phyloP scores from a whole-genome alignment of 2,113 vertebrate species.

The Heteronetta atricapilla region DNA sequence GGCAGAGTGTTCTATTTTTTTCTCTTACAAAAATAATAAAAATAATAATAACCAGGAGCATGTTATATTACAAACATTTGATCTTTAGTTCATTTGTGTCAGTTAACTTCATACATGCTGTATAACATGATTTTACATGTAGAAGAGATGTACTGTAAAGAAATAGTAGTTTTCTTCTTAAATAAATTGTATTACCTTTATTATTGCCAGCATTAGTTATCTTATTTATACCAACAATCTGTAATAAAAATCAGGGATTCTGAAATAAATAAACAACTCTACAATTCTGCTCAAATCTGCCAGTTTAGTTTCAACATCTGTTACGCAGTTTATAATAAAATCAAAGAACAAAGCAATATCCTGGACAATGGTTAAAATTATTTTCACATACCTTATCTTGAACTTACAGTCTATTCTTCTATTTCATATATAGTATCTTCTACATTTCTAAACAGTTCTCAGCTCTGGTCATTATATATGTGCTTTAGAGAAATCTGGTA shows the following conservation, averaged over 20 bases:
- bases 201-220: not conserved
- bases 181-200: not conserved
- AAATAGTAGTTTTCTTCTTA: not conserved
- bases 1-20: not conserved
- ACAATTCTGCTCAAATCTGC: not conserved
- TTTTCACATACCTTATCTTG: not conserved
- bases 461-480: not conserved
- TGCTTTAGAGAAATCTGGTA: not conserved
- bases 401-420: not conserved
- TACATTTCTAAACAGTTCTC: not conserved
- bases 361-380: not conserved
- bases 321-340: not conserved
- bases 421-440: not conserved
- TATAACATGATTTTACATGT: not conserved
- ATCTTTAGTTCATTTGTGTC: not conserved
- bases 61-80: not conserved
- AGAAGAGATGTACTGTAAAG: not conserved
- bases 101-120: not conserved
- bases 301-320: not conserved
- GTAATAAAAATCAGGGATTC: slow-evolving; percentile 5
- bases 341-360: not conserved
- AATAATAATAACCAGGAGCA: not conserved
- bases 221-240: not conserved
- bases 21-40: not conserved
- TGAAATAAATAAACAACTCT: not conserved